A percentile compares a stretch with the other conserved stretches of the same genome.
These are phyloP conservation scores for Drosophila pruinosa DNA, from an alignment of 1,140 invertebrate species.

Conservation along the genomic window DNA sequence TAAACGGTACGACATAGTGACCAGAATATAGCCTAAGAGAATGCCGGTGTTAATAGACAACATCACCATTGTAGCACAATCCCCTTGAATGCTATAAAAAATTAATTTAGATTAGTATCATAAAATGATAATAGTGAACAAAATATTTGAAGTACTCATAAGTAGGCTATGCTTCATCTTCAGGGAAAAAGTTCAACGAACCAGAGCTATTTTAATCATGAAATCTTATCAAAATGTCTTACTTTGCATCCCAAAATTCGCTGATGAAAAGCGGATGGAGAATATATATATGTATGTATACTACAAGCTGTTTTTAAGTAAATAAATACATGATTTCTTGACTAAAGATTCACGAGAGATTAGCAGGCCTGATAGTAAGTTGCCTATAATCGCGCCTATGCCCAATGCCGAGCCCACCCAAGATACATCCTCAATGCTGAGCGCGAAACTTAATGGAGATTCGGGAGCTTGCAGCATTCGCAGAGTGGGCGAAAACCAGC, in stretches of 20 bases:
- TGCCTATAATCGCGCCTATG: conserved; percentile 59
- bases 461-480: conserved; percentile 48
- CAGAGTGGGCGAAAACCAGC: conserved; percentile 65
- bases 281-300: conserved; percentile 46
- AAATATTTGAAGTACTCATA: too few species aligned
- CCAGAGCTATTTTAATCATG: too few species aligned
- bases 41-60: conserved; percentile 61
- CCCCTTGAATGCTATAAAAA: conserved; percentile 63
- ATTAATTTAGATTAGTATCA: not conserved
- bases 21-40: conserved; percentile 61
- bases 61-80: conserved; percentile 63
- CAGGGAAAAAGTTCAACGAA: too few species aligned
- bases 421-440: conserved; percentile 51
- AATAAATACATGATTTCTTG: conserved; percentile 43
- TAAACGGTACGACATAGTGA: conserved; percentile 44
- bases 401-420: conserved; percentile 68
- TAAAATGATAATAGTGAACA: not conserved
- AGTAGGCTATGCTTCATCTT: too few species aligned
- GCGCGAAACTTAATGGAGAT: conserved; percentile 33
- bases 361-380: conserved; percentile 43
- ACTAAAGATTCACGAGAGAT: conserved; percentile 53
- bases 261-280: conserved; percentile 67
- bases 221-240: conserved; percentile 9
- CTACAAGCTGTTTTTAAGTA: too few species aligned
- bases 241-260: conserved; percentile 75